Evolutionary conservation across 53 echinoderm and acorn worm genomes (phyloP).

Genomic region (Apostichopus leukothele): DNA sequence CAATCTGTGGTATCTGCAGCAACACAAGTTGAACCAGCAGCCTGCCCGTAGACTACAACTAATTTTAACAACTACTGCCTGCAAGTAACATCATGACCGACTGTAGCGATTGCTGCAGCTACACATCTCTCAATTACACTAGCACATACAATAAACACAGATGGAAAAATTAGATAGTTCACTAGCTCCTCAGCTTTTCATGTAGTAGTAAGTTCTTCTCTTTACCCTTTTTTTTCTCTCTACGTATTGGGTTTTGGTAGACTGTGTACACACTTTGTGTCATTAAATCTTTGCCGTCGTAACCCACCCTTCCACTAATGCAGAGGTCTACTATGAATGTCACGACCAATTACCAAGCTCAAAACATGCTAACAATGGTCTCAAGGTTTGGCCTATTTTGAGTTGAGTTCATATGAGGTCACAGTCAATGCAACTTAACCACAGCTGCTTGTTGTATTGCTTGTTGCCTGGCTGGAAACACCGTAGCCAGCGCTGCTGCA

Average conservation of each 20-base stretch:
- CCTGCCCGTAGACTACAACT: neutral
- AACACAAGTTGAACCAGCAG: neutral
- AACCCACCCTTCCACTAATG: conserved; percentile 43
- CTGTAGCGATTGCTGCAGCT: neutral
- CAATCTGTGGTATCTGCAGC: too few relatives aligned
- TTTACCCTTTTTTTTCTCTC: conserved; percentile 1
- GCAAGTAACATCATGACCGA: neutral
- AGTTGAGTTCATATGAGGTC: conserved; percentile 43
- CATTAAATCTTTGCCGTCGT: conserved; percentile 37
- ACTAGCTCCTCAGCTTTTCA: neutral
- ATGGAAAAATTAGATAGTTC: conserved; percentile 1
- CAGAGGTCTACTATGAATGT: conserved; percentile 45
- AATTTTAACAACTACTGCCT: neutral
- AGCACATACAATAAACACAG: conserved; percentile 36
- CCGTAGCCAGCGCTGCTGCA: neutral
- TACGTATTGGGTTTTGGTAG: conserved; percentile 5
- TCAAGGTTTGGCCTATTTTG: conserved; percentile 43
- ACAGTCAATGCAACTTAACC: conserved; percentile 4
- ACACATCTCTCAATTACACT: conserved; percentile 32
- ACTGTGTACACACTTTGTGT: conserved; percentile 40
- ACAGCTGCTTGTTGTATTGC: neutral
- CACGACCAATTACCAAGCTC: conserved; percentile 48
- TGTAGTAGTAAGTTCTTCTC: neutral
- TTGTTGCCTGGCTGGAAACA: neutral
- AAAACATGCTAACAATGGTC: conserved; percentile 47